phyloP scores from a whole-genome alignment of 2,113 vertebrate genomes.

The Acinonyx jubatus region DNA sequence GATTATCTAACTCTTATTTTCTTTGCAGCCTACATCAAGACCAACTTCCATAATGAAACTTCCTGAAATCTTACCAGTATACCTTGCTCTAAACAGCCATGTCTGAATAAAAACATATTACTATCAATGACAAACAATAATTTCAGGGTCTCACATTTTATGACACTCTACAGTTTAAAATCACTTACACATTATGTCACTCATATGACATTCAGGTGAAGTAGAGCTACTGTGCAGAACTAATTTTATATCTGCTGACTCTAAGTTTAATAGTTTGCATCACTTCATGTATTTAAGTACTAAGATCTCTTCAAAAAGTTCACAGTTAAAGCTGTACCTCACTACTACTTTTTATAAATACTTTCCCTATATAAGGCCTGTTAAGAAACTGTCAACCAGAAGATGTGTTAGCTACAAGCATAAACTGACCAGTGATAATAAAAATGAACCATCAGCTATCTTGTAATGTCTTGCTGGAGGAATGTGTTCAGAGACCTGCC shows the following conservation, averaged over 20 bases:
- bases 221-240: not conserved
- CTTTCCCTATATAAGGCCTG: not conserved
- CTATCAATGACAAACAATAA: not conserved
- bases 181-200: not conserved
- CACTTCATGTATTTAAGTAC: not conserved
- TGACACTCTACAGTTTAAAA: not conserved
- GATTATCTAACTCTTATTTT: not conserved
- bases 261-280: not conserved
- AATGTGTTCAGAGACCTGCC: not conserved
- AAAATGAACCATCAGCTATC: not conserved
- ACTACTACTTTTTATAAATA: not conserved
- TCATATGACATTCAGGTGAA: not conserved
- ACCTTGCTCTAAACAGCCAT: not conserved
- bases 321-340: not conserved
- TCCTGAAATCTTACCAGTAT: not conserved
- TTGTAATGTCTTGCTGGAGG: not conserved
- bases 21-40: not conserved
- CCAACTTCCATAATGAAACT: not conserved
- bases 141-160: not conserved
- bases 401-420: not conserved
- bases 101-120: slow-evolving; percentile 13
- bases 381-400: not conserved
- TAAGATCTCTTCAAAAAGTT: not conserved
- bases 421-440: not conserved
- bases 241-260: slow-evolving; percentile 18